Base-by-base conservation (phyloP, 2,888 invertebrate genomes). In the Gymnoscelis rufifasciata region DNA sequence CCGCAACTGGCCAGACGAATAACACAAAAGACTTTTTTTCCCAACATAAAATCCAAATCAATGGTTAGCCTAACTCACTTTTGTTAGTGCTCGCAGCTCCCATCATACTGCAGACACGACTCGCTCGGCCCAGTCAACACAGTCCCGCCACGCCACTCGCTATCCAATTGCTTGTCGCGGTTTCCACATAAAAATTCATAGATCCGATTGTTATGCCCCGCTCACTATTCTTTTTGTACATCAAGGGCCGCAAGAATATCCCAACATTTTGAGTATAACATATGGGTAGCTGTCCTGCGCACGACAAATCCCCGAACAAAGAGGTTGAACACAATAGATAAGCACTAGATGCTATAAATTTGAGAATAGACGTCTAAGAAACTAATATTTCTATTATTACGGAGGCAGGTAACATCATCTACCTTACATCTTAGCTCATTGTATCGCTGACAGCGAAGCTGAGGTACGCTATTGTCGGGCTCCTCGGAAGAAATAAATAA, bases 11-110 rank as follows among this genome's bases (percentile, higher is more conserved):
- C 72, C 78, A 75, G 82, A 76, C 72, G 71, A 70, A 69, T 69
- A 69, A 71, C 70, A 83, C 80, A 87, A 83, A 79, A 68, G 78
- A 66, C 63, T 72, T 81, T 81, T 84, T 83, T 77, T 68, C 59
- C 72, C 72, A 66, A 75, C 78, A 70, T 72, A 68, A 76, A 84
- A 81, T 78, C 78, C 77, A 82, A 87, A 87, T 87, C 87, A 86
- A 86, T 86, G 87, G 87, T 83, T 74, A 82, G 79, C 70, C 64
- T 75, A 66, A 71, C 74, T 82, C 78, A 83, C 83, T 84, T 86
- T 83, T 86, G 79, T 83, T 81, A 81, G 82, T 77, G 78, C 77
- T 68, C 66, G 80, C 82, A 76, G 78, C 77, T 68, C 66, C 81
- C 66, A 80, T 81, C 81, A 82, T 78, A 71, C 73, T 70, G 72